Percentiles rank a stretch among this genome's conserved stretches.
These are phyloP conservation scores for Podargus strigoides DNA, from an alignment of 2,797 vertebrate genomes.

Conservation along the genomic window DNA sequence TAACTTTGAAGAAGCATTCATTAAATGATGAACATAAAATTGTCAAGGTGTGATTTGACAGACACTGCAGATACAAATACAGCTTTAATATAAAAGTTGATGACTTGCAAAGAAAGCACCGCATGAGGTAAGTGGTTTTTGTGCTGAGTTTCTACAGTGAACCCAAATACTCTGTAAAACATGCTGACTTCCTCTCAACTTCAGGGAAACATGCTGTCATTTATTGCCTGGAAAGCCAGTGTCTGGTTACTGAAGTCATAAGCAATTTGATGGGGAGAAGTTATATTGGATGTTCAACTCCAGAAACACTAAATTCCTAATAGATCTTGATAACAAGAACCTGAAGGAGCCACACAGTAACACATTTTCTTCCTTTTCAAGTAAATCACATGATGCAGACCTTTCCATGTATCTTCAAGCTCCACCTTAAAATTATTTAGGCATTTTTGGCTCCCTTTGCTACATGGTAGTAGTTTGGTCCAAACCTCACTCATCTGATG, in stretches of 20 bases:
- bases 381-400: neutral
- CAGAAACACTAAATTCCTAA: neutral
- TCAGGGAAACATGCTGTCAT: conserved; percentile 9
- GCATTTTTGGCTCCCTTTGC: neutral
- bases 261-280: neutral
- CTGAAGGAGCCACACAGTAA: neutral
- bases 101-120: neutral
- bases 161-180: neutral
- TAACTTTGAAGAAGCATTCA: neutral
- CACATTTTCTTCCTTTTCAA: neutral
- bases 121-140: neutral
- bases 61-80: neutral
- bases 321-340: neutral
- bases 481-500: neutral
- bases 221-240: neutral
- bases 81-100: neutral
- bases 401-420: neutral
- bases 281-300: conserved; percentile 1
- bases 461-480: neutral
- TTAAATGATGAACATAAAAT: neutral
- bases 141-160: neutral
- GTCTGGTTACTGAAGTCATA: neutral
- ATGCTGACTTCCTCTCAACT: neutral
- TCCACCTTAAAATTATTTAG: neutral
- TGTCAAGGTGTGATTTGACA: neutral